Evolutionary conservation across 2,888 invertebrate genomes (phyloP).

Genomic region (Parasteatoda lunata): DNA sequence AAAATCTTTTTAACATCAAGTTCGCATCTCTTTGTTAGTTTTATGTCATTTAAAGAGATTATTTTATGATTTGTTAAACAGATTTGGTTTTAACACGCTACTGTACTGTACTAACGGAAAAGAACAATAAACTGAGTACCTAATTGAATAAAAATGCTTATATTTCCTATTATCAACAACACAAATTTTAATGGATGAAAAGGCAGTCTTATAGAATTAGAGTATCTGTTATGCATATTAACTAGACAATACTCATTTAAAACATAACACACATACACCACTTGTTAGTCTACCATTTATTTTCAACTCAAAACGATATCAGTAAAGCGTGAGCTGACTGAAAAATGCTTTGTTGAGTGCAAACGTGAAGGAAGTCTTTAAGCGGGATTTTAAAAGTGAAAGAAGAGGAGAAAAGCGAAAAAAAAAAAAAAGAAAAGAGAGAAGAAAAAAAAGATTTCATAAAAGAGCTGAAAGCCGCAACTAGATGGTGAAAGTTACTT

Average conservation of each 20-base stretch:
- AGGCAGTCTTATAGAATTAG: conserved; percentile 9
- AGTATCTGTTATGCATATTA: conserved; percentile 19
- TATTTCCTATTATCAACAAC: conserved; percentile 23
- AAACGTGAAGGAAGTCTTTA: conserved; percentile 31
- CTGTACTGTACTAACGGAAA: conserved; percentile 1
- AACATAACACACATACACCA: conserved; percentile 11
- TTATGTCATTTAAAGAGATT: conserved; percentile 15
- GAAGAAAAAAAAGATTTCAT: too few relatives aligned
- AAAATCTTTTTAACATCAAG: too few relatives aligned
- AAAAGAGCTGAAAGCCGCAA: background rate
- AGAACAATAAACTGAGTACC: conserved; percentile 21
- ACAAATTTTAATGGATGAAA: conserved; percentile 11
- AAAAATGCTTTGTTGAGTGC: conserved; percentile 7
- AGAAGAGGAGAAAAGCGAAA: conserved; percentile 5
- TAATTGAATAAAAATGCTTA: conserved; percentile 39
- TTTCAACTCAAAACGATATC: background rate
- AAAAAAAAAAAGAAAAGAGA: conserved; percentile 10
- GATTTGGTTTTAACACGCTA: conserved; percentile 9
- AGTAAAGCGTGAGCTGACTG: conserved; percentile 16
- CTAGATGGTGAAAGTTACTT: conserved; percentile 14
- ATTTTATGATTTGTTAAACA: background rate
- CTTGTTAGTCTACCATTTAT: conserved; percentile 8
- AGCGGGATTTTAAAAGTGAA: conserved; percentile 16
- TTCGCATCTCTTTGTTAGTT: background rate
- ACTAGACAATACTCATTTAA: conserved; percentile 2